Evolutionary conservation across 2,888 invertebrate genomes (phyloP).

Genomic region (Dermolepida albohirtum): DNA sequence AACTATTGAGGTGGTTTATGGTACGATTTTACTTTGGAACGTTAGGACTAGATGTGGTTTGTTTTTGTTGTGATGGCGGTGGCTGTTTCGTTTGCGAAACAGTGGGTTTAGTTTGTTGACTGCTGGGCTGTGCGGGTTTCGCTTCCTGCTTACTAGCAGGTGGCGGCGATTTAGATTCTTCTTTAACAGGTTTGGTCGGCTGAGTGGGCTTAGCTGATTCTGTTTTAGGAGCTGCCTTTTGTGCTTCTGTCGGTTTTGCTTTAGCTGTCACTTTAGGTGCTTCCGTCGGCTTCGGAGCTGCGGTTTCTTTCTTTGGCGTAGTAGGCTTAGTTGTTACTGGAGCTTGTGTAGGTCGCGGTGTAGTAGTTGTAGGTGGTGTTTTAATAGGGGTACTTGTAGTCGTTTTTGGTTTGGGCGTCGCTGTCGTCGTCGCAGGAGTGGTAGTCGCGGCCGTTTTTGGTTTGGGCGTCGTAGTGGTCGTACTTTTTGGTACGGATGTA

Average conservation of each 20-base stretch:
- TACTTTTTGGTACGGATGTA: conserved; percentile 7
- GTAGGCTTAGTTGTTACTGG: too few species aligned
- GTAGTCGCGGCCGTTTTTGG: conserved; percentile 36
- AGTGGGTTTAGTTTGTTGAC: not conserved
- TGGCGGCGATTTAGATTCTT: conserved; percentile 35
- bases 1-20: not conserved
- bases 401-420: conserved; percentile 9
- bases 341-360: conserved; percentile 44
- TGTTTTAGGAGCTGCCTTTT: conserved; percentile 28
- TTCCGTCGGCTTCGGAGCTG: conserved; percentile 29
- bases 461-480: conserved; percentile 27
- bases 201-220: not conserved
- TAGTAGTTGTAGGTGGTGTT: not conserved
- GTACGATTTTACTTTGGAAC: too few species aligned
- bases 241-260: conserved; percentile 23
- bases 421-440: conserved; percentile 1
- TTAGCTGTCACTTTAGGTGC: not conserved
- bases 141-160: not conserved
- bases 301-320: not conserved
- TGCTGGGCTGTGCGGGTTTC: too few species aligned
- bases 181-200: not conserved
- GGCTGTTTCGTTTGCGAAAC: not conserved
- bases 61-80: conserved; percentile 35
- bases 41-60: not conserved
- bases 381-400: too few species aligned